Percentiles rank a stretch among this genome's conserved stretches.
Conservation (phyloP, 1,140 invertebrate species). For the Eufriesea mexicana region DNA sequence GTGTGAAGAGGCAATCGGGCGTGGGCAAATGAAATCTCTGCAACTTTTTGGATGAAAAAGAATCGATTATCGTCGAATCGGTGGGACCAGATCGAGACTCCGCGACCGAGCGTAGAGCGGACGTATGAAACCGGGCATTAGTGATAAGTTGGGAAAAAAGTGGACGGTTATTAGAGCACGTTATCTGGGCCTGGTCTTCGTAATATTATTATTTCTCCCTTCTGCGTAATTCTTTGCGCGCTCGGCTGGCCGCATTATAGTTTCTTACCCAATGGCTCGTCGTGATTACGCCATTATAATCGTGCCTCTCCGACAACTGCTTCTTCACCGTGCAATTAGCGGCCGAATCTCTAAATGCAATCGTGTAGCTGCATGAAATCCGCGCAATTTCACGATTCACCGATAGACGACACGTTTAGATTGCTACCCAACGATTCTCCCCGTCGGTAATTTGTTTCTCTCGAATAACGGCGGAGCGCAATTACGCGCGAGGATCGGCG, state of each 20-base stretch:
- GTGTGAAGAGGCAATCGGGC: neutral
- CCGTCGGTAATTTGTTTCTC: constrained; percentile 21
- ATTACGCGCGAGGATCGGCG: neutral
- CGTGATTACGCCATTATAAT: constrained; percentile 64
- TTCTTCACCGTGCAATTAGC: constrained; percentile 64
- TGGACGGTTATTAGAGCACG: constrained; percentile 39
- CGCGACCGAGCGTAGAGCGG: neutral
- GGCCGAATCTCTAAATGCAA: constrained; percentile 57
- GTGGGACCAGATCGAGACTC: neutral
- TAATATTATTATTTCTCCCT: constrained; percentile 48
- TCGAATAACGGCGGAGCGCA: constrained; percentile 13
- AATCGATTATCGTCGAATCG: neutral
- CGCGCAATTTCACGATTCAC: constrained; percentile 59
- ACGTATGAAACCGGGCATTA: constrained; percentile 33
- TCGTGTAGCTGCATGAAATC: constrained; percentile 50
- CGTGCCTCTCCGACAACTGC: constrained; percentile 53
- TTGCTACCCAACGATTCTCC: neutral
- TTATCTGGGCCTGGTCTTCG: constrained; percentile 1
- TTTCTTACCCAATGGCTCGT: constrained; percentile 50
- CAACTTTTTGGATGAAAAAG: neutral
- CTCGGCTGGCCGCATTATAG: constrained; percentile 26
- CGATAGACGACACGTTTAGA: constrained; percentile 43
- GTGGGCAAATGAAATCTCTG: neutral
- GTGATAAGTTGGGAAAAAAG: neutral
- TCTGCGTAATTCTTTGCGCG: constrained; percentile 34